Evolutionary conservation across 2,888 invertebrate species (phyloP).

Genomic region (Drosophila siamana): DNA sequence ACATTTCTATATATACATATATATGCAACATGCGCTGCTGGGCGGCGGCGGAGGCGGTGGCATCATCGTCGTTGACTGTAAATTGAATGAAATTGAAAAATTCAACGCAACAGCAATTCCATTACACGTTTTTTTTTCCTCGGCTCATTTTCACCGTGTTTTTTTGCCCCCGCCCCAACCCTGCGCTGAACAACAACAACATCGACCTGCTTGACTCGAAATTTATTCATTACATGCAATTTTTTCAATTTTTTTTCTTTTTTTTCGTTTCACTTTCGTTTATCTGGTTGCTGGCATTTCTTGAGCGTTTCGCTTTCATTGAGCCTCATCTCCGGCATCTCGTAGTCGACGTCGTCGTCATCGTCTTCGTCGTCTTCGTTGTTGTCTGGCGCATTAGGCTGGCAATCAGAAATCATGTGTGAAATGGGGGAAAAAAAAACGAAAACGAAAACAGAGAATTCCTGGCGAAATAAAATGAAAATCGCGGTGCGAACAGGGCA

Average conservation of each 20-base stretch:
- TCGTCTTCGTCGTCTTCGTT: neutral
- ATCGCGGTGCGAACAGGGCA: constrained; percentile 62
- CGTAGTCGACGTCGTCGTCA: too few relatives aligned
- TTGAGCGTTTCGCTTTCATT: constrained; percentile 56
- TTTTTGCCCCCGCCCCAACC: constrained; percentile 20
- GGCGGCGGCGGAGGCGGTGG: constrained; percentile 41
- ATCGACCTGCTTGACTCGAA: constrained; percentile 50
- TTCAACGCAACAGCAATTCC: constrained; percentile 80
- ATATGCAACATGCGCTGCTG: constrained; percentile 49
- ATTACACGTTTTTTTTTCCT: constrained; percentile 73
- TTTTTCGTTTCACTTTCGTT: constrained; percentile 69
- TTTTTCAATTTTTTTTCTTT: constrained; percentile 49
- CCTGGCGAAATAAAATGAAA: constrained; percentile 71
- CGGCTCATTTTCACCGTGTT: constrained; percentile 79
- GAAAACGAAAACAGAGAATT: constrained; percentile 12
- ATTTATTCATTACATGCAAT: constrained; percentile 83
- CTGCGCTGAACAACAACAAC: neutral
- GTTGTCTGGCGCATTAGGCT: constrained; percentile 71
- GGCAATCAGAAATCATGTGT: constrained; percentile 84
- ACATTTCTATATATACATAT: constrained; percentile 7
- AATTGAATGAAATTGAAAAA: constrained; percentile 84
- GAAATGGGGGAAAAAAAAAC: constrained; percentile 74
- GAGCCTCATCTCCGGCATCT: constrained; percentile 21
- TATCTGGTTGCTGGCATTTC: constrained; percentile 63
- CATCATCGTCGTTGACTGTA: constrained; percentile 63